Evolutionary conservation across 2,797 vertebrate genomes (phyloP).

Genomic region (Clarias laeviceps): DNA sequence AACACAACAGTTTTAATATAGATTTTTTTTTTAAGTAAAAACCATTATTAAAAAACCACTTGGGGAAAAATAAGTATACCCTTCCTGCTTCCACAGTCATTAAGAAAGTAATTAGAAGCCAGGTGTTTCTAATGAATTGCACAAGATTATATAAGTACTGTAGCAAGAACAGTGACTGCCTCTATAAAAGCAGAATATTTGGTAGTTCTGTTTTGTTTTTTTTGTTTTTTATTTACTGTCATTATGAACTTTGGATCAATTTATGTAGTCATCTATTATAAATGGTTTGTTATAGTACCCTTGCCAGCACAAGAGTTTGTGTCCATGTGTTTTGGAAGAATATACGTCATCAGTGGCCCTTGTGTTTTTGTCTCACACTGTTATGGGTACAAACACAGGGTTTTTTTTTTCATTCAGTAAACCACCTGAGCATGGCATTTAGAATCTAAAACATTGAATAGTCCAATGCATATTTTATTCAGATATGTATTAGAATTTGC

Average conservation of each 20-base stretch:
- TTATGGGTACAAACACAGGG: neutral
- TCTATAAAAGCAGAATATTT: no score
- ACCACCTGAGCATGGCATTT: neutral
- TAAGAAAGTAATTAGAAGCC: no score
- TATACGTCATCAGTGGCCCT: neutral
- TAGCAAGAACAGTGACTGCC: no score
- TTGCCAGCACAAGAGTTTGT: neutral
- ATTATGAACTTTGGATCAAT: neutral
- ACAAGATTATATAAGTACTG: no score
- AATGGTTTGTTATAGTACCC: conserved; percentile 8
- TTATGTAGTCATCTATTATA: neutral
- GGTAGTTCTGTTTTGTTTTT: no score
- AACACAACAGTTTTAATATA: neutral
- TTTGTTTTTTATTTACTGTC: neutral
- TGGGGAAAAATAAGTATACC: neutral
- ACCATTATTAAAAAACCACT: neutral
- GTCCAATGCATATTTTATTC: neutral
- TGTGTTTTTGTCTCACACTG: neutral
- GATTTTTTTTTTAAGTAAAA: neutral
- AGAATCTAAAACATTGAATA: neutral
- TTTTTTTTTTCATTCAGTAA: neutral
- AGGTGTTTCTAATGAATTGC: no score
- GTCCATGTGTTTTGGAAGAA: conserved; percentile 16
- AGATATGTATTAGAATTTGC: neutral
- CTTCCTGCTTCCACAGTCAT: no score